A percentile compares a stretch with the other conserved stretches of the same genome.
phyloP scores from a whole-genome alignment of 2,888 invertebrate genomes.

The Nomada fabriciana region DNA sequence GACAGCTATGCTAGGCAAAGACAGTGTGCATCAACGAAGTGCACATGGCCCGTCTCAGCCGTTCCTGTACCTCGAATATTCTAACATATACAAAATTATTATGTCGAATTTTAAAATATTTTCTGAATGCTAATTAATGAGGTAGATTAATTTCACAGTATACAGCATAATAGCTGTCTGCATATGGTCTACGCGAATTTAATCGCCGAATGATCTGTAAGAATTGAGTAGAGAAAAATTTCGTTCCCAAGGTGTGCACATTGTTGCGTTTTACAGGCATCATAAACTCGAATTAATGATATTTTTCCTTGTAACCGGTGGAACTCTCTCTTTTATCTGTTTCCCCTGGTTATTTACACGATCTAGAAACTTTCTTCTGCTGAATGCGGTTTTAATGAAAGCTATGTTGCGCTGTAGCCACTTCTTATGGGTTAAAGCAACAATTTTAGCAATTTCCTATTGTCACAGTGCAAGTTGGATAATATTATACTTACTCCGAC shows the following conservation, averaged over 20 bases:
- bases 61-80: too few species aligned
- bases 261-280: not conserved
- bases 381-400: not conserved
- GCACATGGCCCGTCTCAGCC: too few species aligned
- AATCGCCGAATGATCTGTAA: not conserved
- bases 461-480: not conserved
- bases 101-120: too few species aligned
- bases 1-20: too few species aligned
- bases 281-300: constrained; percentile 3
- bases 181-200: not conserved
- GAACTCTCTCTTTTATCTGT: not conserved
- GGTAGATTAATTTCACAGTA: too few species aligned
- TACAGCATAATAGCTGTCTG: not conserved
- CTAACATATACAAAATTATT: too few species aligned
- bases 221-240: not conserved
- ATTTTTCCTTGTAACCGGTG: not conserved
- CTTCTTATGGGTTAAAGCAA: not conserved
- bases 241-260: not conserved
- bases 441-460: not conserved
- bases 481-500: not conserved
- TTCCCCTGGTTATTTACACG: not conserved
- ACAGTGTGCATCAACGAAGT: too few species aligned
- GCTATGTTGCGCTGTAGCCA: not conserved
- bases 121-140: too few species aligned
- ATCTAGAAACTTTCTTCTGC: not conserved